Evolutionary conservation across 2,113 vertebrate species (phyloP).

Genomic region (Delphinapterus leucas): DNA sequence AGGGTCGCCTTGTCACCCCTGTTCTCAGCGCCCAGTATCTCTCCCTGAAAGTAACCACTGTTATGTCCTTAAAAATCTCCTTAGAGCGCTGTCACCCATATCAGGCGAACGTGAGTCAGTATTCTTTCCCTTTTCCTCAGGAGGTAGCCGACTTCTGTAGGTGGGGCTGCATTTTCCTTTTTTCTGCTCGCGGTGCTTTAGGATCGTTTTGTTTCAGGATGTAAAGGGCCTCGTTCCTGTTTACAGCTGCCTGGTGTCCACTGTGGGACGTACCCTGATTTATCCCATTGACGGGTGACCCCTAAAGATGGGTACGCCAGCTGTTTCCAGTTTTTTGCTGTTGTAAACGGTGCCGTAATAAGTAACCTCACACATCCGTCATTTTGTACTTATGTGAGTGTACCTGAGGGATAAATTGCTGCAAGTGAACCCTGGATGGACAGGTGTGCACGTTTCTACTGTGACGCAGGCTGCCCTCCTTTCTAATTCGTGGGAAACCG

Average conservation of each 20-base stretch:
- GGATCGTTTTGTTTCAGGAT: accelerated
- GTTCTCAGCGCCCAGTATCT: not conserved
- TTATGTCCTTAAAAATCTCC: too few species aligned
- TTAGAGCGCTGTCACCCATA: accelerated
- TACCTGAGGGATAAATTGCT: not conserved
- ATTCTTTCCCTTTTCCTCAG: not conserved
- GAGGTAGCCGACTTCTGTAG: accelerated
- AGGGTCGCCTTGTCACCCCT: not conserved
- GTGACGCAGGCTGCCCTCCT: too few species aligned
- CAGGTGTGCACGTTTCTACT: not conserved
- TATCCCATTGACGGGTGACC: too few species aligned
- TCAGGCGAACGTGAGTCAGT: accelerated
- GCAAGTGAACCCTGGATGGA: not conserved
- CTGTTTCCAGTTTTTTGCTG: not conserved
- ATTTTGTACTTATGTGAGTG: not conserved
- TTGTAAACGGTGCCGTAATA: not conserved
- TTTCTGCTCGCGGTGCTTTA: not conserved
- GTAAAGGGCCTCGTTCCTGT: accelerated
- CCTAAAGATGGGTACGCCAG: accelerated
- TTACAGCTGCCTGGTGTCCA: not conserved
- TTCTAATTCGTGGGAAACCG: not conserved
- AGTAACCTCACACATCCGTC: not conserved
- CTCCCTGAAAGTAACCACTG: not conserved
- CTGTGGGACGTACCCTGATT: accelerated
- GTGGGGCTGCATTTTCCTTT: too few species aligned